Percentiles rank a stretch among this genome's conserved stretches.
Conservation (phyloP, 2,113 vertebrate genomes). For the Leucosticte australis region DNA sequence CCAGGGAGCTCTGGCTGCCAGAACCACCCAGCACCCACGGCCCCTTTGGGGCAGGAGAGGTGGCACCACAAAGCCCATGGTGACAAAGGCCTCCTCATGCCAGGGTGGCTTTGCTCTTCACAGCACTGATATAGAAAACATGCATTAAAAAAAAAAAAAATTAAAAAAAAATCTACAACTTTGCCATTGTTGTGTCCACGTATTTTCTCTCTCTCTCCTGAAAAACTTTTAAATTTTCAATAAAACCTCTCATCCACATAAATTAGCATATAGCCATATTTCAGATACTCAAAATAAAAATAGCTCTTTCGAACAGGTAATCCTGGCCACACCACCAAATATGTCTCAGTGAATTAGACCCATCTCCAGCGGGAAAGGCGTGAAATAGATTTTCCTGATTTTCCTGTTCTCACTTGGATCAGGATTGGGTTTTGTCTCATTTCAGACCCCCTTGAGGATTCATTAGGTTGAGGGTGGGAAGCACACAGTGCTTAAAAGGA, state of each 20-base stretch:
- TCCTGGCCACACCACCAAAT: background rate
- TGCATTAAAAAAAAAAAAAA: background rate
- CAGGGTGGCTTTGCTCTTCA: background rate
- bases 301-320: background rate
- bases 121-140: accelerated
- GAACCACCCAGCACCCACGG: accelerated
- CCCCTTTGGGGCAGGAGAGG: background rate
- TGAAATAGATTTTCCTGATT: constrained; percentile 1
- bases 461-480: background rate
- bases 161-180: background rate
- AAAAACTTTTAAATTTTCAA: background rate
- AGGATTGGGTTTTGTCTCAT: constrained; percentile 4
- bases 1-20: accelerated
- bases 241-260: background rate
- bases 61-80: accelerated
- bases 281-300: background rate
- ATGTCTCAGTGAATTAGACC: background rate
- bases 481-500: background rate
- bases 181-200: accelerated
- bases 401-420: background rate
- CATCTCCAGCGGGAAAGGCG: background rate
- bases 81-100: background rate
- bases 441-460: constrained; percentile 21
- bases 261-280: background rate
- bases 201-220: background rate